Evolutionary conservation across 2,797 vertebrate genomes (phyloP), one percentile per base, ranked within the genome.

Genomic region (Glyptemys insculpta): DNA sequence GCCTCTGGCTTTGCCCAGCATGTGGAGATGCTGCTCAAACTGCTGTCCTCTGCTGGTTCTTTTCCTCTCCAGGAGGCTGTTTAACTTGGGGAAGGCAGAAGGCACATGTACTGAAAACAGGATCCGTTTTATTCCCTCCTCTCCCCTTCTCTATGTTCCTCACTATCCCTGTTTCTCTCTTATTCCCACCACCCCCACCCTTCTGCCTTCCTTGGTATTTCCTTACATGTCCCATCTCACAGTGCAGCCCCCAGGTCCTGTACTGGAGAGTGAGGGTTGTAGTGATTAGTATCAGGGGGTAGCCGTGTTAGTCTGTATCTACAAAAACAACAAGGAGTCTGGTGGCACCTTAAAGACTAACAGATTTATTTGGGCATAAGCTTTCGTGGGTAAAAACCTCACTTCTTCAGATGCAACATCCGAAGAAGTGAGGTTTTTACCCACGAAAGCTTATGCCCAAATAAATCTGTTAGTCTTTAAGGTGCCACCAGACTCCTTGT

Each of bases 161-260:
- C n/a, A 1, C 0, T 50, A 18, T 68, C 34, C 3, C 78, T 59
- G 1, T 12, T 27, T 14, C 18, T 27, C 76, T 21, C 12, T 68
- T 50, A 44, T 44, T 44, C 44, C 44, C 44, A 44, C 44, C 44
- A 44, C 44, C 44, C 41, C 50, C 52, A 68, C 3, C 34, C 54
- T 47, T 15, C 41, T 18, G 0, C 0, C 68, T 54, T 31, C 41
- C 18, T 31, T 72, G 18, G 21, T 27, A 6, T 2, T 0, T 31
- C 21, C 82, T 81, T 11, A 2, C 54, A 1, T 72, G n/a, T 23
- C 65, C 65, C 18, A 23, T 72, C 65, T 72, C 65, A 72, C n/a
- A 72, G 19, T 37, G 65, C 65, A 41, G n/a, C 10, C n/a, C 65
- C 15, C 34, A 18, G 4, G 4, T 19, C 34, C 16, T 6, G 11